Percentiles rank a stretch among this genome's conserved stretches.
Conservation (phyloP, 2,888 invertebrate genomes). For the Polia nebulosa region DNA sequence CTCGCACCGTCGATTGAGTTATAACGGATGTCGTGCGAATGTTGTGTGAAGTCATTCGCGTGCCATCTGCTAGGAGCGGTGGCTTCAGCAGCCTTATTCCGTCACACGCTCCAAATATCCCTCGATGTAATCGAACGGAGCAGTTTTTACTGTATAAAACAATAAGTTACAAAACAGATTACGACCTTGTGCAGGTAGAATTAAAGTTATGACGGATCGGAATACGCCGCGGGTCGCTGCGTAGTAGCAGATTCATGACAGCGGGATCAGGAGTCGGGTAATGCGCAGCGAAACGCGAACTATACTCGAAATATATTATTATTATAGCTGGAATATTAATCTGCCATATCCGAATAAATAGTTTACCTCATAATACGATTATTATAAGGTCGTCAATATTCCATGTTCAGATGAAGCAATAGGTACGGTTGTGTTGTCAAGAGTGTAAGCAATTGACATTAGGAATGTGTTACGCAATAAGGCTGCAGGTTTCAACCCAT, state of each 20-base stretch:
- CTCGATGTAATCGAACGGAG: neutral
- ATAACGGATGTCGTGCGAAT: conserved; percentile 4
- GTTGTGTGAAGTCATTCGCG: neutral
- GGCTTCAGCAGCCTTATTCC: conserved; percentile 24
- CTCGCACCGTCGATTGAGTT: conserved; percentile 5
- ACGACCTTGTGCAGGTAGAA: too few relatives aligned
- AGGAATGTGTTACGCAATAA: conserved; percentile 2
- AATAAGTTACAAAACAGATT: too few relatives aligned
- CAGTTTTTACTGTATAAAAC: neutral
- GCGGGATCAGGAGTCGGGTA: too few relatives aligned
- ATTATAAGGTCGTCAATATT: neutral
- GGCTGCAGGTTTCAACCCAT: conserved; percentile 11
- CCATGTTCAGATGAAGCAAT: neutral
- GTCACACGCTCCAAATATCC: neutral
- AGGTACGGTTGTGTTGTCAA: neutral
- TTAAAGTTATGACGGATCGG: too few relatives aligned
- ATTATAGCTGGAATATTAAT: neutral
- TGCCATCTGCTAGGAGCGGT: conserved; percentile 11
- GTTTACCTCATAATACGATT: neutral
- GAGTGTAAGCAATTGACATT: neutral
- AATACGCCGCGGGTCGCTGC: too few relatives aligned
- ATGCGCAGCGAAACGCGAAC: too few relatives aligned
- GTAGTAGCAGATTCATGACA: too few relatives aligned
- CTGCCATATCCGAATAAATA: neutral
- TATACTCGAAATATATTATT: too few relatives aligned